Evolutionary conservation across 1,140 invertebrate genomes (phyloP).

Genomic region (Augochlora pura): DNA sequence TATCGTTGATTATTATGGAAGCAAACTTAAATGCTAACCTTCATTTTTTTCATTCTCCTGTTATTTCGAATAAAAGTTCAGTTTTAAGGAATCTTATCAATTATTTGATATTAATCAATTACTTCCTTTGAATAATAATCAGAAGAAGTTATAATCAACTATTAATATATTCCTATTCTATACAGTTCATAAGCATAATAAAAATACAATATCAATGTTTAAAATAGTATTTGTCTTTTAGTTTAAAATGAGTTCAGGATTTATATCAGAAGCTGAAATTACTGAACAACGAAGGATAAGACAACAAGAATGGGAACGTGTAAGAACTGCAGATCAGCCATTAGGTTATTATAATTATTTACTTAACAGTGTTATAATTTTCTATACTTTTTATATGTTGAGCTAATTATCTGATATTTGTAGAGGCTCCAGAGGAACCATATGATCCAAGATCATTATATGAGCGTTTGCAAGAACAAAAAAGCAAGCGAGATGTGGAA

Average conservation of each 20-base stretch:
- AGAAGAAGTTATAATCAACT: neutral
- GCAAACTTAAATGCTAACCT: neutral
- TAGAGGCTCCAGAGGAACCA: conserved; percentile 87
- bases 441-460: conserved; percentile 92
- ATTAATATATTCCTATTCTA: neutral
- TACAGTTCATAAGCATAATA: neutral
- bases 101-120: neutral
- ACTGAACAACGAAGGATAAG: conserved; percentile 88
- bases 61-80: neutral
- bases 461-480: conserved; percentile 94
- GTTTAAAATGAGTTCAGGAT: conserved; percentile 90
- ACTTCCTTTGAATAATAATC: neutral
- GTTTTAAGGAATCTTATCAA: neutral
- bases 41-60: neutral
- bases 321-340: conserved; percentile 93
- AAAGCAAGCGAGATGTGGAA: conserved; percentile 93
- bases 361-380: neutral
- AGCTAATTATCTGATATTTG: conserved; percentile 16
- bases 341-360: conserved; percentile 82
- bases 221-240: neutral
- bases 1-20: neutral
- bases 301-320: conserved; percentile 97
- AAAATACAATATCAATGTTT: neutral
- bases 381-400: neutral
- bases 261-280: conserved; percentile 92